phyloP scores from a whole-genome alignment of 2,888 invertebrate species.

The Drosophila hamatofila region DNA sequence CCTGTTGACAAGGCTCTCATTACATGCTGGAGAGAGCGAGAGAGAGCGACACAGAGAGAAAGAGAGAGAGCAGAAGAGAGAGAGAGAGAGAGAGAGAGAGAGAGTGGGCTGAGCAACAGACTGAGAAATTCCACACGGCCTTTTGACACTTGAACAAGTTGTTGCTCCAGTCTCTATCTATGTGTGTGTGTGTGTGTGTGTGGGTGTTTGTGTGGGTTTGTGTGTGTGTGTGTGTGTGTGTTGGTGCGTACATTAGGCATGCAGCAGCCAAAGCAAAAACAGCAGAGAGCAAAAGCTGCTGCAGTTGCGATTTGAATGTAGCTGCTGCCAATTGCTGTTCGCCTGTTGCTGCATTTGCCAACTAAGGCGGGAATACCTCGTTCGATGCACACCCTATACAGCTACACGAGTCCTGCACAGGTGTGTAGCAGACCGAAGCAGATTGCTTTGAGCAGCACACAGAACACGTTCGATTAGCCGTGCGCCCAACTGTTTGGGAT shows the following conservation, averaged over 20 bases:
- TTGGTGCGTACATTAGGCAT: slow-evolving; percentile 25
- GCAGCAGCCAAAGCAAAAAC: slow-evolving; percentile 19
- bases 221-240: neutral
- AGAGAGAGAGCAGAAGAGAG: slow-evolving; percentile 17
- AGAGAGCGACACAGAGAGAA: slow-evolving; percentile 20
- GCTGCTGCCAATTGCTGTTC: slow-evolving; percentile 29
- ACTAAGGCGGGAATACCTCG: neutral
- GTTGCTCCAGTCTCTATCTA: slow-evolving; percentile 6
- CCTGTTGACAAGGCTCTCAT: slow-evolving; percentile 51
- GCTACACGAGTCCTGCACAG: too few relatives aligned
- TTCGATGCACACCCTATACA: neutral
- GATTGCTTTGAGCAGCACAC: neutral
- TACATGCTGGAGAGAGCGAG: slow-evolving; percentile 31
- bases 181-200: neutral
- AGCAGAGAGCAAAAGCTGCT: neutral
- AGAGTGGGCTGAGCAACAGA: neutral
- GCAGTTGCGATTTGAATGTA: slow-evolving; percentile 29
- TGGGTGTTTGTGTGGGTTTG: neutral
- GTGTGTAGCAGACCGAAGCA: neutral
- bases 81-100: slow-evolving; percentile 5
- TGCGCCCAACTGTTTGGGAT: neutral
- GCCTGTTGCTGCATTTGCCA: slow-evolving; percentile 30
- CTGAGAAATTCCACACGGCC: slow-evolving; percentile 34
- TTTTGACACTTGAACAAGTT: slow-evolving; percentile 58
- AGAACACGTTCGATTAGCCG: neutral